phyloP scores from a whole-genome alignment of 2,888 invertebrate genomes.

The Drosophila paucipuncta region DNA sequence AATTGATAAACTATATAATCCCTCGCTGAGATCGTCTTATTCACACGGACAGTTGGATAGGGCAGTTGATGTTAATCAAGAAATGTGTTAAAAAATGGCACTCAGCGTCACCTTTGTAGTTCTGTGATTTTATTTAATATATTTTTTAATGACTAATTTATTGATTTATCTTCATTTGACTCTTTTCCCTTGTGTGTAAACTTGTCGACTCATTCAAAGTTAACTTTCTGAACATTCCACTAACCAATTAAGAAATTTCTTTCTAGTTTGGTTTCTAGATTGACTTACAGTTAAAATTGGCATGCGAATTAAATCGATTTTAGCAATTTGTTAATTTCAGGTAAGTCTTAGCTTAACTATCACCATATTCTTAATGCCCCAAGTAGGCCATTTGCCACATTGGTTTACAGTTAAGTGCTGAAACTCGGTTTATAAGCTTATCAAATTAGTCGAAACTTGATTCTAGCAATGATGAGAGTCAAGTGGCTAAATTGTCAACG shows the following conservation, averaged over 20 bases:
- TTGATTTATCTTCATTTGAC: accelerated
- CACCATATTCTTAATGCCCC: background rate
- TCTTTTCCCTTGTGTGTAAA: accelerated
- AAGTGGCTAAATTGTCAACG: constrained; percentile 49
- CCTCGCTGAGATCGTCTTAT: background rate
- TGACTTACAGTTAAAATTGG: background rate
- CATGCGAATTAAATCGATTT: background rate
- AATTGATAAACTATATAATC: background rate
- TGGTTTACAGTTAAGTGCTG: constrained; percentile 29
- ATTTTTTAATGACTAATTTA: background rate
- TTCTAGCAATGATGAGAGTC: constrained; percentile 20
- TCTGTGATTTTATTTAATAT: background rate
- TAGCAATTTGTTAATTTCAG: background rate
- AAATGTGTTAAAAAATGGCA: background rate
- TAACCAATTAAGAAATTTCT: background rate
- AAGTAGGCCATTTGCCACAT: constrained; percentile 8
- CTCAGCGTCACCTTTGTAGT: background rate
- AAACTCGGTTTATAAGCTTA: constrained; percentile 26
- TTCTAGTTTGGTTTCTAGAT: background rate
- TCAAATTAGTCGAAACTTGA: constrained; percentile 22
- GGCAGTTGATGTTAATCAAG: background rate
- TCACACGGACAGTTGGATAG: no score
- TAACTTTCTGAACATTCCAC: background rate
- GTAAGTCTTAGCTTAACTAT: background rate
- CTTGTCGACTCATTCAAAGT: background rate